Percentiles rank a stretch among this genome's conserved stretches.
These are phyloP conservation scores for Hartigia nigra DNA, from an alignment of 2,888 invertebrate species.

Conservation along the genomic window DNA sequence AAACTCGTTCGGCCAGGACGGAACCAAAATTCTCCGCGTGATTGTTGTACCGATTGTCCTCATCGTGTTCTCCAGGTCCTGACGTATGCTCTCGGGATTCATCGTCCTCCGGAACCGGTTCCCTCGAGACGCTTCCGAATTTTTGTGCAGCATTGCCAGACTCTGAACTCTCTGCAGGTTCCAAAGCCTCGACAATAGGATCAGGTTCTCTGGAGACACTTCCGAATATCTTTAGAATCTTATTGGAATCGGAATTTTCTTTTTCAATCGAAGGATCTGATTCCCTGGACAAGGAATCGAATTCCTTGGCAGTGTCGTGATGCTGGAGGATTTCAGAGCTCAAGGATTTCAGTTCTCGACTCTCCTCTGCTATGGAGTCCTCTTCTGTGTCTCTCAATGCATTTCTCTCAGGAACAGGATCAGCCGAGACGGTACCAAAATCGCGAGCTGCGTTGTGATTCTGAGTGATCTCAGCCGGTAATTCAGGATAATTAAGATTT, in stretches of 20 bases:
- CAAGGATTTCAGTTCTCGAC: not conserved
- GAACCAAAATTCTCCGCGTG: not conserved
- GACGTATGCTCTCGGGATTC: not conserved
- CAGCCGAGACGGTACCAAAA: not conserved
- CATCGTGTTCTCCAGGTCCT: not conserved
- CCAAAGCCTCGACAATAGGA: not conserved
- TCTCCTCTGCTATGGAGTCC: not conserved
- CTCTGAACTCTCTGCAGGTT: not conserved
- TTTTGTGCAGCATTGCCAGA: not conserved
- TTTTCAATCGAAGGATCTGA: not conserved
- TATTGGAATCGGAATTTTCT: not conserved
- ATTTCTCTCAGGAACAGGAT: not conserved
- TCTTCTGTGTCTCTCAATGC: not conserved
- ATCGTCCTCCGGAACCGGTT: not conserved
- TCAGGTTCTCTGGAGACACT: not conserved
- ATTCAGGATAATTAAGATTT: constrained; percentile 22
- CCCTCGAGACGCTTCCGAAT: not conserved
- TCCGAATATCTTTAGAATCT: not conserved
- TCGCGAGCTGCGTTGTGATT: not conserved
- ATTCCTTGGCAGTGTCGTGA: not conserved
- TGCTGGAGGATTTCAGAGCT: not conserved
- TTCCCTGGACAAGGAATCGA: not conserved
- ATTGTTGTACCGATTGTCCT: not conserved
- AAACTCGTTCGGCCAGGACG: not conserved
- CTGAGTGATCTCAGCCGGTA: constrained; percentile 19